Conservation (phyloP, 1,140 invertebrate genomes). For the Polypedilum pembai region DNA sequence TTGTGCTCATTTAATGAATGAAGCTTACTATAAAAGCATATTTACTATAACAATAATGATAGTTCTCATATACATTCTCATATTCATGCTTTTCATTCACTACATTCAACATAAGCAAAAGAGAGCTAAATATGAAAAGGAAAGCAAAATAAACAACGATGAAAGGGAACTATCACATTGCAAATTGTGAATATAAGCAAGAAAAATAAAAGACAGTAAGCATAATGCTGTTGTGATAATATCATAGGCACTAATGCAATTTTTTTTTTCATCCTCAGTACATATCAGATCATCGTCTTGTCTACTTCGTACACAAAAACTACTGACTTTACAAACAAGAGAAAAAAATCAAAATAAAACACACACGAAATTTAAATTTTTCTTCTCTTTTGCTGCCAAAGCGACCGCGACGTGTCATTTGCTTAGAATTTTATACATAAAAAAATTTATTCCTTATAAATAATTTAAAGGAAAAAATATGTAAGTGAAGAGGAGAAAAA, state of each 20-base stretch:
- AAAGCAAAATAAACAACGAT: neutral
- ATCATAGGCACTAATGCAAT: neutral
- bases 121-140: too few species aligned
- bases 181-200: neutral
- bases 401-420: neutral
- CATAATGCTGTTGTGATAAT: neutral
- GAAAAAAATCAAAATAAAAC: neutral
- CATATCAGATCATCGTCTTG: neutral
- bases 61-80: neutral
- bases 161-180: slow-evolving; percentile 5
- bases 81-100: neutral
- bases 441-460: slow-evolving; percentile 7
- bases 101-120: neutral
- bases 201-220: too few species aligned
- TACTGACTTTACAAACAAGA: neutral
- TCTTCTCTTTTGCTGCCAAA: neutral
- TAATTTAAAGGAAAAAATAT: neutral
- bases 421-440: slow-evolving; percentile 1
- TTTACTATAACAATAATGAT: neutral
- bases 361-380: slow-evolving; percentile 11
- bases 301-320: neutral
- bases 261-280: neutral
- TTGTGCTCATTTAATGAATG: slow-evolving; percentile 1
- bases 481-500: neutral
- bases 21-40: neutral